Conservation (phyloP, 2,113 vertebrate genomes). For the Eulacestoma nigropectus region DNA sequence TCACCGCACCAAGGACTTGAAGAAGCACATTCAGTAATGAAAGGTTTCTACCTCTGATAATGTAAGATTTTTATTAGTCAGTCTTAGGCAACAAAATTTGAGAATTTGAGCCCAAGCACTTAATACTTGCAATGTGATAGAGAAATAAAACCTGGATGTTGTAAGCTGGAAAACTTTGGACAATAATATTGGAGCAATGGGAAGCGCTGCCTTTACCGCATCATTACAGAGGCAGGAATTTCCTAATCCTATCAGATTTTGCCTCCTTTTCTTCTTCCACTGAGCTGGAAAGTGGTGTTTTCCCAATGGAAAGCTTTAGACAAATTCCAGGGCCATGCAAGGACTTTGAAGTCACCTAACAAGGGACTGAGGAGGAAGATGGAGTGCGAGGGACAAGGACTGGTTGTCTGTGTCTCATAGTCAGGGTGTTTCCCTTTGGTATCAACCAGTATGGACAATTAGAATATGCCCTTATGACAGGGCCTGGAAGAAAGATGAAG, state of each 20-base stretch:
- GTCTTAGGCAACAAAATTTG: neutral
- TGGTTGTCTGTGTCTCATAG: neutral
- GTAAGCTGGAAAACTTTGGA: neutral
- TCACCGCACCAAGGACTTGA: neutral
- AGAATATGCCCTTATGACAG: neutral
- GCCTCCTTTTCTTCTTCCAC: neutral
- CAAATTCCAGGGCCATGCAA: neutral
- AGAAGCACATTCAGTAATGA: neutral
- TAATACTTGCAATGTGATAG: neutral
- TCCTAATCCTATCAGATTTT: neutral
- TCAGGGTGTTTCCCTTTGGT: neutral
- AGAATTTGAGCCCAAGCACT: neutral
- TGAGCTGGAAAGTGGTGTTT: neutral
- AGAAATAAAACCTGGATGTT: neutral
- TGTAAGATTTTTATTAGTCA: neutral
- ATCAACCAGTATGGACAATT: neutral
- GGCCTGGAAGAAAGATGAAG: neutral
- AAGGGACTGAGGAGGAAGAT: neutral
- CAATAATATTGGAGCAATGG: neutral
- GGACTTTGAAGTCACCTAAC: neutral
- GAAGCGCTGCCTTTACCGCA: neutral
- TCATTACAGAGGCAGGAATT: neutral
- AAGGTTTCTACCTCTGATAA: neutral
- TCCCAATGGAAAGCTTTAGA: neutral
- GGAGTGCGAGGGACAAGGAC: fast-evolving